phyloP scores from a whole-genome alignment of 2,888 invertebrate species.

The Strigamia transsilvanica region DNA sequence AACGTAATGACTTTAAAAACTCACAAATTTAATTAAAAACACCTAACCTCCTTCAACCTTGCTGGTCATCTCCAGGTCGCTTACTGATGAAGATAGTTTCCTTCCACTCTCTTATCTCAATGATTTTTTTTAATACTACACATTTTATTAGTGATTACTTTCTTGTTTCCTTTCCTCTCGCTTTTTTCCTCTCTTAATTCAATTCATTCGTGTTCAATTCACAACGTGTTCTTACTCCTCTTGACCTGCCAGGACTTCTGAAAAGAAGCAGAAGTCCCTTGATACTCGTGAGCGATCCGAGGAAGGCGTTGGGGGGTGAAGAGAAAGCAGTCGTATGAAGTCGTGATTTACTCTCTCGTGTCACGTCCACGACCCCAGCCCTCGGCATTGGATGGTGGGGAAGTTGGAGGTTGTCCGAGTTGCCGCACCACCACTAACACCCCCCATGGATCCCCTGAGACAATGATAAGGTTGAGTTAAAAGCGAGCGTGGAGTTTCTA shows the following conservation, averaged over 20 bases:
- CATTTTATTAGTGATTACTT: constrained; percentile 3
- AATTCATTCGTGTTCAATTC: constrained; percentile 41
- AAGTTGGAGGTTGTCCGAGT: constrained; percentile 13
- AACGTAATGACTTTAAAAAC: no score
- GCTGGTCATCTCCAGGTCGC: no score
- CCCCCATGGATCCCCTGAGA: constrained; percentile 41
- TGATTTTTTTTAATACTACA: neutral
- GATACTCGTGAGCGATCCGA: constrained; percentile 38
- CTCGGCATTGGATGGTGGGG: constrained; percentile 22
- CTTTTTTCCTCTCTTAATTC: neutral
- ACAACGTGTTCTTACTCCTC: constrained; percentile 14
- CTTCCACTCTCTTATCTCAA: no score
- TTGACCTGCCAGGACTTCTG: constrained; percentile 40
- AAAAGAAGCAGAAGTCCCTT: constrained; percentile 34
- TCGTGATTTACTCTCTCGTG: constrained; percentile 48
- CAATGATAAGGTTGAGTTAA: constrained; percentile 49
- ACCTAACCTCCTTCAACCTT: no score
- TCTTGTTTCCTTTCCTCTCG: neutral
- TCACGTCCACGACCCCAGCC: constrained; percentile 45
- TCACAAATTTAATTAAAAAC: no score
- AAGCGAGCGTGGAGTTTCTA: constrained; percentile 44
- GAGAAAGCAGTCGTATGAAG: constrained; percentile 41
- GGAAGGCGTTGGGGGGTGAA: neutral
- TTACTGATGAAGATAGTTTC: no score
- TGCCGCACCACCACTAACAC: constrained; percentile 45